Evolutionary conservation across 1,140 invertebrate species (phyloP), one percentile per base, ranked within the genome.

Genomic region (Eumaeus atala): DNA sequence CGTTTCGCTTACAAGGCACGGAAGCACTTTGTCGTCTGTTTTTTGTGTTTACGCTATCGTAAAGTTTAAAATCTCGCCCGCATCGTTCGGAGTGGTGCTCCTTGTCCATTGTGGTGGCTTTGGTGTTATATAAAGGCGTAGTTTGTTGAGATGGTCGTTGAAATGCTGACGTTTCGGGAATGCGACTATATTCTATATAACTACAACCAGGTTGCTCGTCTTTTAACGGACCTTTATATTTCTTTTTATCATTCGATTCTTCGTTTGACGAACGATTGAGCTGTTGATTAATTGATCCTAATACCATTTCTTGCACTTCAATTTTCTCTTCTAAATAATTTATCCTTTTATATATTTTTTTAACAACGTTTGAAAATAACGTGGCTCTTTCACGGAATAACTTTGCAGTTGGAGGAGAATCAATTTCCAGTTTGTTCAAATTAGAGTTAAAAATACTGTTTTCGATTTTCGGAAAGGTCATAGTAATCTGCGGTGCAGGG

Each of bases 11-110:
- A n/a, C 74, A 78, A 1, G 82, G 80, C 8, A 84, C 81, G 0
- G 82, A 87, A 14, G 82, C 77, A 52, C 66, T 74, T 49, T 87
- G 80, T 10, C 80, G 69, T 42, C 74, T 66, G 9, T 77, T 77
- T 34, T 79, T 70, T 35, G 82, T 70, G 35, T 80, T 85, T 4
- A 87, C 81, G 4, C 77, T 82, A 59, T 85, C 82, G 42, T 85
- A 84, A 7, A 83, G 62, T 9, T 78, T 84, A 48, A 85, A 85
- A 53, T 85, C 79, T n/a, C 82, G 73, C 9, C 79, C 74, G 54
- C 84, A 87, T 62, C 84, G 78, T 58, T 85, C 82, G 16, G 79
- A 83, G 55, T 84, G 83, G 37, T 82, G 79, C 56, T 84, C 78
- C 62, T 83, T 83, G 56, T 83, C 68, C 34, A 85, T 67, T 40